These are phyloP conservation scores for Rhinoderma darwinii DNA, from an alignment of 2,113 vertebrate species.

Conservation along the genomic window DNA sequence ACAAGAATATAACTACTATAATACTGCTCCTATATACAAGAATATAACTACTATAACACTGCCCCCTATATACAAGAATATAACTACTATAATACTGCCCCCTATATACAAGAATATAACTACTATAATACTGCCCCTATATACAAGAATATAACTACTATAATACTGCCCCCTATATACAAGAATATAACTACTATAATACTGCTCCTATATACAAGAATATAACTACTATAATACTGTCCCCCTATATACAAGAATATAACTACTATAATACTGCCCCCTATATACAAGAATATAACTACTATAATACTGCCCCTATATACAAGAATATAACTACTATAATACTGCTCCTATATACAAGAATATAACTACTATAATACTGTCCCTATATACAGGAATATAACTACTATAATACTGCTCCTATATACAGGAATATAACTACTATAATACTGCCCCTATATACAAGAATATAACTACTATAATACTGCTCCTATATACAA, in stretches of 20 bases:
- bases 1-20: conserved; percentile 14
- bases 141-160: conserved; percentile 11
- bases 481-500: not conserved
- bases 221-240: conserved; percentile 19
- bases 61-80: not conserved
- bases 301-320: conserved; percentile 10
- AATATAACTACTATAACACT: not conserved
- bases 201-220: conserved; percentile 8
- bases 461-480: conserved; percentile 7
- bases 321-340: conserved; percentile 24
- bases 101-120: not conserved
- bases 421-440: not conserved
- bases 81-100: not conserved
- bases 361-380: not conserved
- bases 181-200: conserved; percentile 13
- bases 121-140: not conserved
- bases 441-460: not conserved
- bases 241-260: conserved; percentile 6
- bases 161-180: not conserved
- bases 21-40: not conserved
- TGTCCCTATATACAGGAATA: not conserved
- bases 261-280: conserved; percentile 18
- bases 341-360: conserved; percentile 18
- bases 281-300: not conserved
- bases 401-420: not conserved